Evolutionary conservation across 2,797 vertebrate species (phyloP).

Genomic region (Synaphobranchus kaupii): DNA sequence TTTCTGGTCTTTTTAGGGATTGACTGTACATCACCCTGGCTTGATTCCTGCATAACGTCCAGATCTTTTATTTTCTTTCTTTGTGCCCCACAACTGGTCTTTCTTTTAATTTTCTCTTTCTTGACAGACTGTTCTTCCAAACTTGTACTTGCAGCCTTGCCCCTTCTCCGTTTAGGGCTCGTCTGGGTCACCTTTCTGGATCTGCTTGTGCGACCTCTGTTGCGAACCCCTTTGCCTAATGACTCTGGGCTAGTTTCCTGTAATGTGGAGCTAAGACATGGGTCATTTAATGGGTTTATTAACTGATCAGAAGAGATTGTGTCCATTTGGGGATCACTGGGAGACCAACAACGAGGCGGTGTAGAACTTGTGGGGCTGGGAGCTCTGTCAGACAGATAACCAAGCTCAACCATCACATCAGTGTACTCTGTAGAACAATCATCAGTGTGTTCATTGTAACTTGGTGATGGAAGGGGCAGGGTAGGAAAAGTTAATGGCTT

Average conservation of each 20-base stretch:
- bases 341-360: slow-evolving; percentile 97
- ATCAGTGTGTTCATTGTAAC: slow-evolving; percentile 85
- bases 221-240: slow-evolving; percentile 66
- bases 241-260: slow-evolving; percentile 52
- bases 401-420: slow-evolving; percentile 95
- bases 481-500: slow-evolving; percentile 58
- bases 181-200: slow-evolving; percentile 70
- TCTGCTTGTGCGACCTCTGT: slow-evolving; percentile 73
- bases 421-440: slow-evolving; percentile 86
- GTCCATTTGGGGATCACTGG: slow-evolving; percentile 86
- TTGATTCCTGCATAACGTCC: slow-evolving; percentile 56
- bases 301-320: slow-evolving; percentile 72
- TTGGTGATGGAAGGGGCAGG: slow-evolving; percentile 81
- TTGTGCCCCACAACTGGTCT: slow-evolving; percentile 56
- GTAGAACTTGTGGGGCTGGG: slow-evolving; percentile 86
- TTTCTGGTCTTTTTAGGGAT: slow-evolving; percentile 57
- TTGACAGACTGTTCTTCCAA: slow-evolving; percentile 66
- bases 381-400: slow-evolving; percentile 93
- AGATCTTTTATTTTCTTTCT: slow-evolving; percentile 70
- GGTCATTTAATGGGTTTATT: slow-evolving; percentile 79
- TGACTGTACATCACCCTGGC: slow-evolving; percentile 54
- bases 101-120: slow-evolving; percentile 70
- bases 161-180: slow-evolving; percentile 69
- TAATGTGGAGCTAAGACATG: slow-evolving; percentile 66
- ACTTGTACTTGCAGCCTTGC: slow-evolving; percentile 65